Conservation (phyloP, 2,113 vertebrate genomes). For the Apteryx mantelli region DNA sequence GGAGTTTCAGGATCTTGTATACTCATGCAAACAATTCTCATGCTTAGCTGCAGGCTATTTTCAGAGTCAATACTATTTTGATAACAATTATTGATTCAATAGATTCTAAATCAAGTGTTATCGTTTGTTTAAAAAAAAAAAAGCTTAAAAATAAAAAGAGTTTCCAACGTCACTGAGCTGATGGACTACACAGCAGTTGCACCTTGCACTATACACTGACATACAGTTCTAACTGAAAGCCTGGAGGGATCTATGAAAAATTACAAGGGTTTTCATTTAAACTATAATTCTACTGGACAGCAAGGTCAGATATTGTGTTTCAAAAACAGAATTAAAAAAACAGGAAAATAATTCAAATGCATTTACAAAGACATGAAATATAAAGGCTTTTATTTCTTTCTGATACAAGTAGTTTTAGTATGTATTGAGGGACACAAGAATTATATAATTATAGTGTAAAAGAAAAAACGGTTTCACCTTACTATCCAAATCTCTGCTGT, state of each 20-base stretch:
- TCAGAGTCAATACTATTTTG: neutral
- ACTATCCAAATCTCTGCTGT: neutral
- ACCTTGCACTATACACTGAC: neutral
- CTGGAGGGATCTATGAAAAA: neutral
- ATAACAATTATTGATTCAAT: neutral
- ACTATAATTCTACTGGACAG: constrained; percentile 1
- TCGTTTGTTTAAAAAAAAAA: neutral
- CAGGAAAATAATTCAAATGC: neutral
- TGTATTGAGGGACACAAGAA: neutral
- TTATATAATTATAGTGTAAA: neutral
- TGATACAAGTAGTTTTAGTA: neutral
- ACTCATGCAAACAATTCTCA: neutral
- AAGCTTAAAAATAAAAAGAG: neutral
- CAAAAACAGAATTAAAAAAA: neutral
- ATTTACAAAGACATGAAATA: neutral
- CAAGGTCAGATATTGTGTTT: neutral
- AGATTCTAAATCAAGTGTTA: neutral
- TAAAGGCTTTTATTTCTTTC: neutral
- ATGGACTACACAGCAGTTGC: neutral
- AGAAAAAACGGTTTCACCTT: neutral
- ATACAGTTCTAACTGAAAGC: neutral
- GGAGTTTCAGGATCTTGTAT: neutral
- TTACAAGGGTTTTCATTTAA: neutral
- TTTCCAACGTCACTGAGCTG: neutral
- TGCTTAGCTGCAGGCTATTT: neutral